These are phyloP conservation scores for Phyllotreta striolata DNA, from an alignment of 2,888 invertebrate species.

Conservation along the genomic window DNA sequence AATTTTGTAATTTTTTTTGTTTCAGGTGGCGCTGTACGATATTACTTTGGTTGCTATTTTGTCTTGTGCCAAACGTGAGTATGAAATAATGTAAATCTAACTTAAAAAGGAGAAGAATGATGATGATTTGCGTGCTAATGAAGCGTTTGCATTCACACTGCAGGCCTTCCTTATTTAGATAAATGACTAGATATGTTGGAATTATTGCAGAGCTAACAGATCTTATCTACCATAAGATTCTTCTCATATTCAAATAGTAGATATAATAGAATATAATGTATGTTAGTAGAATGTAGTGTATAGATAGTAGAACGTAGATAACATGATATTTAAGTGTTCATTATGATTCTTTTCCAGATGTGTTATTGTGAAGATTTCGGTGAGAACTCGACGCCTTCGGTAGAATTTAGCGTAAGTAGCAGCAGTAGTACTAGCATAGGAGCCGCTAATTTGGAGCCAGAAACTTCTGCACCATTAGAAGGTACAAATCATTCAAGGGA, in stretches of 20 bases:
- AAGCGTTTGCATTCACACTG: too few relatives aligned
- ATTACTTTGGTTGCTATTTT: constrained; percentile 43
- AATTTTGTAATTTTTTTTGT: constrained; percentile 34
- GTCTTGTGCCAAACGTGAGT: constrained; percentile 48
- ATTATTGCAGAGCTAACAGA: too few relatives aligned
- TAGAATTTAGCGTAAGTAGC: constrained; percentile 59
- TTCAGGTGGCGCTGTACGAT: constrained; percentile 50
- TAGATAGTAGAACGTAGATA: too few relatives aligned
- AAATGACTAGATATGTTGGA: background rate
- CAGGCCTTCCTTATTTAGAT: too few relatives aligned
- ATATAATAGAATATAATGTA: background rate
- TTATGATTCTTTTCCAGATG: constrained; percentile 22
- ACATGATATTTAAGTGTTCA: too few relatives aligned
- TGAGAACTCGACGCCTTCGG: constrained; percentile 48
- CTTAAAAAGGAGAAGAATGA: too few relatives aligned
- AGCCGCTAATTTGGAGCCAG: constrained; percentile 33
- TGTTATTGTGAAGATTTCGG: constrained; percentile 18
- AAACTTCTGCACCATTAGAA: constrained; percentile 40
- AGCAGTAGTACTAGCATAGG: constrained; percentile 54
- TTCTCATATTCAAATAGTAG: background rate
- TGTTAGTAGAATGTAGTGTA: background rate
- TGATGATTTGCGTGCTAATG: background rate
- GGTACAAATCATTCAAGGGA: constrained; percentile 67
- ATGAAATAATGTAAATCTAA: constrained; percentile 19
- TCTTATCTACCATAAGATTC: background rate